Evolutionary conservation across 2,113 vertebrate species (phyloP), one percentile per base, ranked within the genome.

Genomic region (Hyla sarda): DNA sequence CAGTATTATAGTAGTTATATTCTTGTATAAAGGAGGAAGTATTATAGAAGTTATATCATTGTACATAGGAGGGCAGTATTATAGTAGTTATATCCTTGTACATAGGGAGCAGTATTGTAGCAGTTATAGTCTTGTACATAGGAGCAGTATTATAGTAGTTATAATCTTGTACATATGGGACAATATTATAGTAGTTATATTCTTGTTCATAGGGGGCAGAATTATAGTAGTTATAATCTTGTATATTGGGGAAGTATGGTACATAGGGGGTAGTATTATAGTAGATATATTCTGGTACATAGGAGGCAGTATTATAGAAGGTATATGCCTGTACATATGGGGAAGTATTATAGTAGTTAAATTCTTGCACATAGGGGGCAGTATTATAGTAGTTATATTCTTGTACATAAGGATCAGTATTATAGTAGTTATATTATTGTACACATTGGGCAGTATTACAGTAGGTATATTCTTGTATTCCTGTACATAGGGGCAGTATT

Each of bases 1-100:
- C 25, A 67, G 62, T 67, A 67, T 67, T 67, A 67, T 67, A 67
- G 62, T 67, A 67, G 62, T 67, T 67, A 67, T 67, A 67, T 67
- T 67, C 62, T 67, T 67, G 25, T 30, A 30, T 28, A 67, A 32
- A 67, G 25, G 62, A 16, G 60, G 62, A 12, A 67, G 62, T 67
- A 67, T 67, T 67, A 30, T 67, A 67, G 28, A 32, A 69, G 65
- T 34, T 69, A 34, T 69, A 34, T 34, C 34, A 0, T 19, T 34
- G 30, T 67, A 67, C 25, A 30, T 67, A 32, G n/a, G 28, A n/a
- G 62, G 3, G 25, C 62, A 67, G 28, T 32, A 69, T 69, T 69
- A 34, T 69, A 69, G 65, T 69, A 34, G 65, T 69, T 69, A 34
- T 34, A n/a, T n/a, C n/a, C n/a, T n/a, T n/a, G n/a, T n/a, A n/a